Base-by-base conservation (phyloP, 2,888 invertebrate genomes). In the Heliconius ethilla region DNA sequence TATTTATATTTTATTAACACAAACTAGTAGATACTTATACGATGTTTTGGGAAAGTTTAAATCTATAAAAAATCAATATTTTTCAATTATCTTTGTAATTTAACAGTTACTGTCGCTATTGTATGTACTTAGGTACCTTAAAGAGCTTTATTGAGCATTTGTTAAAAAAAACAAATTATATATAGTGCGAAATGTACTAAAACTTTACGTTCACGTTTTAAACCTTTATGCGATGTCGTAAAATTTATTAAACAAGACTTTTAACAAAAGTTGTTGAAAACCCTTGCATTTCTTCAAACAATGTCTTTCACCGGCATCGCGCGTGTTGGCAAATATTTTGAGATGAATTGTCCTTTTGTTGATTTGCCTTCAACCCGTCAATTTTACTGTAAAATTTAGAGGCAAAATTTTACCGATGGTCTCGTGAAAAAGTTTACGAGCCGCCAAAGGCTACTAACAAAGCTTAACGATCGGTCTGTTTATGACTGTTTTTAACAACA, bases 261-360 rank as follows among this genome's bases (percentile, higher is more conserved):
- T 87, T 82, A 84, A 91, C 91, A 91, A 92, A 86, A 86, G 83
- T 81, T 84, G 87, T 89, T 90, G 88, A 87, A 86, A 93, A 91
- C 92, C 91, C 91, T 91, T 91, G 89, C 91, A 90, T 91, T 92
- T 90, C 91, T 87, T 87, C 82, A 87, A 87, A 90, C 90, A 89
- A 87, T 88, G 88, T 89, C 85, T 87, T 87, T 84, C 75, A 86
- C 83, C 81, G 83, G 81, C 82, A 82, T 76, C 76, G 78, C 83
- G 84, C 84, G 83, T 89, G 90, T 91, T 92, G 89, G 89, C 88
- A 88, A 91, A 90, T 87, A 89, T 87, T 89, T 87, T 82, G 85
- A 83, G 82, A 82, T 82, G 78, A 79, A 87, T 89, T 91, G 89
- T 90, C 84, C 85, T 86, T 86, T 87, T 85, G 86, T 86, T 82